phyloP scores from a whole-genome alignment of 1,140 invertebrate genomes.

The Lithobius niger region DNA sequence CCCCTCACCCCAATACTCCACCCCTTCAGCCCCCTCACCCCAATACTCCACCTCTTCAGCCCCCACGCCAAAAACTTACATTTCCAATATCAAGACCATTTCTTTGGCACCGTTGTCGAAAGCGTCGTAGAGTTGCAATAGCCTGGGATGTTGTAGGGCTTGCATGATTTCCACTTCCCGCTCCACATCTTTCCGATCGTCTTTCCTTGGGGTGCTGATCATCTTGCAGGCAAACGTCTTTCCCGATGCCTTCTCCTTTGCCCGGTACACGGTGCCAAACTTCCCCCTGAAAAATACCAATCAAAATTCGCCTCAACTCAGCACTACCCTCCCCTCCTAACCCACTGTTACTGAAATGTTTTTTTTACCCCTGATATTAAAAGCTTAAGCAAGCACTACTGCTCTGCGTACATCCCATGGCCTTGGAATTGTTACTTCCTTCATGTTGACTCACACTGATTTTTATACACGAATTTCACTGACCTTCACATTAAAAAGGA shows the following conservation, averaged over 20 bases:
- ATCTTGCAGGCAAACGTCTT: slow-evolving; percentile 84
- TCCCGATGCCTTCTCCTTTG: slow-evolving; percentile 64
- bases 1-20: too few species aligned
- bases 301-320: too few species aligned
- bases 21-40: too few species aligned
- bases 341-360: too few species aligned
- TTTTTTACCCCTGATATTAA: too few species aligned
- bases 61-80: slow-evolving; percentile 54
- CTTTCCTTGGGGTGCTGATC: slow-evolving; percentile 64
- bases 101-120: slow-evolving; percentile 75
- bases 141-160: slow-evolving; percentile 73
- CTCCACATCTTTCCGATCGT: slow-evolving; percentile 80
- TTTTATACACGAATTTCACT: too few species aligned
- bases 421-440: too few species aligned
- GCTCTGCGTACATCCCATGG: too few species aligned
- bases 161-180: slow-evolving; percentile 95
- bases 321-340: too few species aligned
- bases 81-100: slow-evolving; percentile 87
- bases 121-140: slow-evolving; percentile 92
- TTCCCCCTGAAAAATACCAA: slow-evolving; percentile 84
- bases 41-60: background rate
- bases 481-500: too few species aligned
- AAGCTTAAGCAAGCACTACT: too few species aligned
- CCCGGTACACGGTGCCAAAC: slow-evolving; percentile 93
- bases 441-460: too few species aligned